Evolutionary conservation across 2,888 invertebrate species (phyloP), one percentile per base, ranked within the genome.

Genomic region (Megastigmus dorsalis): DNA sequence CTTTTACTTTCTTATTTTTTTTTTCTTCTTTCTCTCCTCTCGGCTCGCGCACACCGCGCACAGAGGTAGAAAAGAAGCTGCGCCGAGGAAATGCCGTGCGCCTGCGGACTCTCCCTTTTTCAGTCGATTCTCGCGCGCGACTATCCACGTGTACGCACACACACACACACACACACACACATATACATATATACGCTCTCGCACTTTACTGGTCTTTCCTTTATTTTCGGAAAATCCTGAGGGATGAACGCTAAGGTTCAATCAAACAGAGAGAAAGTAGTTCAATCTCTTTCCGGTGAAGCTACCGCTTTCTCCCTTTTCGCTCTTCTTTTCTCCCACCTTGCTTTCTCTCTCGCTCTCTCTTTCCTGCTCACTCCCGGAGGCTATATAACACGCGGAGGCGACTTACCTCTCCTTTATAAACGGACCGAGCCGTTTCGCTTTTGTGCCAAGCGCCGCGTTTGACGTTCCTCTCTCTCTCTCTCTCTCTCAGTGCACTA

Each of bases 181-280:
- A 10, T 18, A 20, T 33, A 18, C 20, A 18, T 48, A 28, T 59
- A 59, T 59, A 48, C n/a, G 43, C 50, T 48, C 41, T 50, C 50
- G 38, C 50, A 52, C 60, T 60, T 62, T 54, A 6, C 30, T 28
- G 48, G 15, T 33, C 33, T 50, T 50, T 52, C 48, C 38, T 72
- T 57, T 72, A 65, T 72, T 72, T 71, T 72, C 30, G 33, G 36
- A 55, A 73, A 73, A 73, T 67, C 67, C 67, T 62, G 55, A 54
- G 67, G 73, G 73, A 67, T 67, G 38, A 62, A 73, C 23, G 33
- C 67, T 67, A 45, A 54, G 38, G 60, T 73, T 67, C 62, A 54
- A 73, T 73, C 73, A 60, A 73, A 62, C 54, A 55, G 48, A 67
- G 60, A 67, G 60, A 73, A 73, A 73, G 72, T 67, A 67, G 73